phyloP scores from a whole-genome alignment of 1,140 invertebrate species.

The Drosophila elegans region DNA sequence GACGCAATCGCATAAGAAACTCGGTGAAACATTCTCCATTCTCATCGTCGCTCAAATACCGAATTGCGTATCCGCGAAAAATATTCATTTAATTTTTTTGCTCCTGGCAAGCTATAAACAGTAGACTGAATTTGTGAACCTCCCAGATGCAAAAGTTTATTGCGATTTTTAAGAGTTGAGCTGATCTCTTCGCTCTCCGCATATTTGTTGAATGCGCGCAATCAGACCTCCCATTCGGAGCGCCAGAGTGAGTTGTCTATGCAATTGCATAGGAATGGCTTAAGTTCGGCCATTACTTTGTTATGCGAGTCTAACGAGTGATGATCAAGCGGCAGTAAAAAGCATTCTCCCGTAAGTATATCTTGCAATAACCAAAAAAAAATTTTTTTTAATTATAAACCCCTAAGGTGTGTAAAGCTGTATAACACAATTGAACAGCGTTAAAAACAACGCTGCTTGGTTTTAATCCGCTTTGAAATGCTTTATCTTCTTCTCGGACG shows the following conservation, averaged over 20 bases:
- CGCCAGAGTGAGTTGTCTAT: constrained; percentile 12
- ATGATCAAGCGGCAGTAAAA: constrained; percentile 90
- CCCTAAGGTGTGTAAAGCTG: no score
- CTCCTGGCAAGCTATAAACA: constrained; percentile 13
- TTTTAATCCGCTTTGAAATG: no score
- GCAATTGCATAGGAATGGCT: constrained; percentile 1
- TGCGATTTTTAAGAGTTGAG: constrained; percentile 3
- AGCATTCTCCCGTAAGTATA: constrained; percentile 79
- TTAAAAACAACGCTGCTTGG: no score
- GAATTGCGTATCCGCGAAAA: constrained; percentile 12
- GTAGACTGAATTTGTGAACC: constrained; percentile 5
- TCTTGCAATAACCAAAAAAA: not conserved
- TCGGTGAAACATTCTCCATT: constrained; percentile 3
- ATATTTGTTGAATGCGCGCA: constrained; percentile 1
- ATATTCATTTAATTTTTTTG: no score
- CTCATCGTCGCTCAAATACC: constrained; percentile 6
- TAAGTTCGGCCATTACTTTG: constrained; percentile 86
- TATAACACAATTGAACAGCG: no score
- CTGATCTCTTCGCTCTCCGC: constrained; percentile 1
- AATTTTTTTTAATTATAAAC: no score
- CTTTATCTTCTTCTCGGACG: no score
- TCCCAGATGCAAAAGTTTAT: constrained; percentile 14
- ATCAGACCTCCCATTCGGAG: constrained; percentile 2
- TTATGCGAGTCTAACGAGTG: constrained; percentile 89
- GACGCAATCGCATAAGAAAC: constrained; percentile 3